A percentile compares a stretch with the other conserved stretches of the same genome.
Conservation (phyloP, 2,888 invertebrate genomes). For the Stenoptilia bipunctidactyla region DNA sequence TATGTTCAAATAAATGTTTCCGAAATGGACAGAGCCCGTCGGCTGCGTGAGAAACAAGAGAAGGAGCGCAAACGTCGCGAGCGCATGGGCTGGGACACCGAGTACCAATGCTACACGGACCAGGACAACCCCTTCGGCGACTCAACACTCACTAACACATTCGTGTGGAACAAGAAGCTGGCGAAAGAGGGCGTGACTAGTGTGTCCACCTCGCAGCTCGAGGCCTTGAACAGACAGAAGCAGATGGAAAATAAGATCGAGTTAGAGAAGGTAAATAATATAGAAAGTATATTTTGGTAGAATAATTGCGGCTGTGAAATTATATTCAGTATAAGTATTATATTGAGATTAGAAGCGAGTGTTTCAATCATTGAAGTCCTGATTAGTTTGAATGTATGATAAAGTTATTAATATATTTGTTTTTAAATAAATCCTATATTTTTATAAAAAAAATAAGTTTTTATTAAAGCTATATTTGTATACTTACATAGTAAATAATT, state of each 20-base stretch:
- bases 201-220: conserved; percentile 83
- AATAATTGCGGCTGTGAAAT: too few species aligned
- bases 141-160: conserved; percentile 92
- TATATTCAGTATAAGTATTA: too few species aligned
- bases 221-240: conserved; percentile 85
- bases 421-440: too few species aligned
- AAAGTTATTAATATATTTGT: too few species aligned
- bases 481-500: too few species aligned
- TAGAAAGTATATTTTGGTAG: too few species aligned
- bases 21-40: conserved; percentile 74
- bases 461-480: too few species aligned
- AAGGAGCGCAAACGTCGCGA: conserved; percentile 91
- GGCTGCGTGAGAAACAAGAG: conserved; percentile 90
- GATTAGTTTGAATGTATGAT: too few species aligned
- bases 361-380: too few species aligned
- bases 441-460: too few species aligned
- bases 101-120: conserved; percentile 97
- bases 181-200: conserved; percentile 91
- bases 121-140: conserved; percentile 99
- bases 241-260: conserved; percentile 93
- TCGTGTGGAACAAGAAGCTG: conserved; percentile 97
- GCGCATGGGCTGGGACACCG: conserved; percentile 97
- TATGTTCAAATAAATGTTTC: too few species aligned
- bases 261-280: conserved; percentile 80
- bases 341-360: too few species aligned